These are phyloP conservation scores for Phylloscopus whistleri DNA, from an alignment of 2,113 vertebrate genomes.

Conservation along the genomic window DNA sequence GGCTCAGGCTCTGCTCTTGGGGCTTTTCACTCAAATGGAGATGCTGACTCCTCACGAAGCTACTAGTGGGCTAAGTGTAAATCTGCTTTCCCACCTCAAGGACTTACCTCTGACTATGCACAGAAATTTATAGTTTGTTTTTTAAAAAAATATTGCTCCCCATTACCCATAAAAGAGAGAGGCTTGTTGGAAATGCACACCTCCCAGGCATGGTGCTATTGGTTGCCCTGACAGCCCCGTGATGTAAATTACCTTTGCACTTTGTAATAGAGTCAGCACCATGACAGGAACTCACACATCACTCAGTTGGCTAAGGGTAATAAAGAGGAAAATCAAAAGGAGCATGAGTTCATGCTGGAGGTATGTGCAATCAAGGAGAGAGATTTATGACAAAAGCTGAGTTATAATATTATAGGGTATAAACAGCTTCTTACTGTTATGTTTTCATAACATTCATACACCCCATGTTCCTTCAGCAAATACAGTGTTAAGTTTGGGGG, in stretches of 20 bases:
- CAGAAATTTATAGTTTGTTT: constrained; percentile 58
- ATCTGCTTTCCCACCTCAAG: not conserved
- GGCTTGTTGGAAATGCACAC: constrained; percentile 24
- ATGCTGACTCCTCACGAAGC: not conserved
- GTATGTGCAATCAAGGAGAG: constrained; percentile 55
- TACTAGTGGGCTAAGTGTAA: not conserved
- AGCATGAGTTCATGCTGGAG: constrained; percentile 63
- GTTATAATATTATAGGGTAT: constrained; percentile 73
- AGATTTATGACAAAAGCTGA: constrained; percentile 73
- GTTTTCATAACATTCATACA: not conserved
- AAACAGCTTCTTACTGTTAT: constrained; percentile 71
- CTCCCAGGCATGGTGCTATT: not conserved
- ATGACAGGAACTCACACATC: constrained; percentile 75
- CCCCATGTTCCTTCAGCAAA: constrained; percentile 35
- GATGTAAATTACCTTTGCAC: constrained; percentile 74
- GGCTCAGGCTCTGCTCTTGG: not conserved
- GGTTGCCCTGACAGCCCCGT: constrained; percentile 5
- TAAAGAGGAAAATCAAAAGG: constrained; percentile 74
- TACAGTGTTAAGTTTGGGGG: constrained; percentile 48
- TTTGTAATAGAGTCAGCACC: constrained; percentile 77
- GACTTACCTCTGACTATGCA: not conserved
- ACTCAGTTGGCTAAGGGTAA: constrained; percentile 73
- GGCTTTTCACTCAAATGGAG: not conserved
- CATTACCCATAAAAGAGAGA: constrained; percentile 48
- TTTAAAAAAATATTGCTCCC: not conserved